These are phyloP conservation scores for Trematocara zebra DNA, from an alignment of 2,113 vertebrate genomes.

Conservation along the genomic window DNA sequence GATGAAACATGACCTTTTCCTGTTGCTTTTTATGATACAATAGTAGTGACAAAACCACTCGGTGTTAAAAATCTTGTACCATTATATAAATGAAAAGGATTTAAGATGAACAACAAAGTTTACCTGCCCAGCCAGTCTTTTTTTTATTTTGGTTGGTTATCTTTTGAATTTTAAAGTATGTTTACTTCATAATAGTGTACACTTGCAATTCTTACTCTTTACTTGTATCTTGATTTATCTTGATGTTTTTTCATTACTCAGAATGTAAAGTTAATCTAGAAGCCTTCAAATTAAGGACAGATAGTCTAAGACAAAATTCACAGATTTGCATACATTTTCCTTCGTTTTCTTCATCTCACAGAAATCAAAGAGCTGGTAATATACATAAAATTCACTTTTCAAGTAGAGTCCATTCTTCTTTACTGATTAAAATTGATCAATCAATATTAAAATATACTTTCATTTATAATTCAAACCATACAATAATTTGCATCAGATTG, in stretches of 20 bases:
- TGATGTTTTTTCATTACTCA: not conserved
- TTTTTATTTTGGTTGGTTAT: not conserved
- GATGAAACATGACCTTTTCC: not conserved
- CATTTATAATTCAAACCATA: accelerated
- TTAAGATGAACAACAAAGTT: not conserved
- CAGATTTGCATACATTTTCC: not conserved
- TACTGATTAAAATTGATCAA: not conserved
- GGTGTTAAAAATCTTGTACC: not conserved
- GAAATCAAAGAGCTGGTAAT: not conserved
- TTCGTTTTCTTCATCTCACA: not conserved
- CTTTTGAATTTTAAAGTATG: not conserved
- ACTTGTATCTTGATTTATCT: not conserved
- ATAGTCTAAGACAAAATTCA: not conserved
- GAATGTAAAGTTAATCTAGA: not conserved
- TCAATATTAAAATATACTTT: not conserved
- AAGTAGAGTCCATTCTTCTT: not conserved
- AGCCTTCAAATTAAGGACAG: not conserved
- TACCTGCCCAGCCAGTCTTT: not conserved
- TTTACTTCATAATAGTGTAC: not conserved
- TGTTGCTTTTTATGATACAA: not conserved
- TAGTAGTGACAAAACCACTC: not conserved
- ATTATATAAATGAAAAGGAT: not conserved
- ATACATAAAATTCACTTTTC: not conserved
- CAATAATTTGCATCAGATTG: not conserved
- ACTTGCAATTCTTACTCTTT: not conserved